Base-by-base conservation (phyloP, 2,113 vertebrate species). In the Phrynosoma platyrhinos region DNA sequence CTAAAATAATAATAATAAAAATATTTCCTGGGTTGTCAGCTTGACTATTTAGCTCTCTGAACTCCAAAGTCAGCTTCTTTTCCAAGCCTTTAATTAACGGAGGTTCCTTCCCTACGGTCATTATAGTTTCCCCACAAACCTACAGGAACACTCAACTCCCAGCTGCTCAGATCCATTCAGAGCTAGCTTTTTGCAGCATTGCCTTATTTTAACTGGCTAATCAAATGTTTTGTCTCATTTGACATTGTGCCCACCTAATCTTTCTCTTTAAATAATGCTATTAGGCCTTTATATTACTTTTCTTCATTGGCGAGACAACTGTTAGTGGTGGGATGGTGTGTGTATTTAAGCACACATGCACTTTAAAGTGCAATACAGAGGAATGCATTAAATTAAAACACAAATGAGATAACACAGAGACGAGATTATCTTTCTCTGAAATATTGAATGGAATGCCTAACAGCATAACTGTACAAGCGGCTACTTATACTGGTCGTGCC, bases 61-160 rank as follows among this genome's bases (percentile, higher is more conserved):
- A 9, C 25, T 74, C 32, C 5, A 42, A 81, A 81, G 32, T 21
- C 27, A 30, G 68, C 20, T 71, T 74, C 36, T 52, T 20, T 81
- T 74, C 68, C 32, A 58, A 62, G 47, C n/a, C 47, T 58, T 8
- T 87, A 87, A 87, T 87, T 87, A 87, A 72, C 25, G 5, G 36
- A 66, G 10, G 40, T n/a, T 68, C 12, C 12, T 62, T 36, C 52
- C 74, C 79, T 23, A 23, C 40, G 27, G 9, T 74, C 27, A 72
- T 72, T 81, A 40, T 12, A 40, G 16, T 12, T 55, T 72, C 7
- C 52, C 53, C 79, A 23, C 68, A 32, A 81, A 78, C n/a, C 85
- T 27, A 62, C 42, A 72, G 52, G 27, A 81, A 86, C 18, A 30
- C 25, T 3, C 47, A 55, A 23, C 2, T n/a, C 68, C 25, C 66